Evolutionary conservation across 2,797 vertebrate genomes (phyloP).

Genomic region (Prionace glauca): DNA sequence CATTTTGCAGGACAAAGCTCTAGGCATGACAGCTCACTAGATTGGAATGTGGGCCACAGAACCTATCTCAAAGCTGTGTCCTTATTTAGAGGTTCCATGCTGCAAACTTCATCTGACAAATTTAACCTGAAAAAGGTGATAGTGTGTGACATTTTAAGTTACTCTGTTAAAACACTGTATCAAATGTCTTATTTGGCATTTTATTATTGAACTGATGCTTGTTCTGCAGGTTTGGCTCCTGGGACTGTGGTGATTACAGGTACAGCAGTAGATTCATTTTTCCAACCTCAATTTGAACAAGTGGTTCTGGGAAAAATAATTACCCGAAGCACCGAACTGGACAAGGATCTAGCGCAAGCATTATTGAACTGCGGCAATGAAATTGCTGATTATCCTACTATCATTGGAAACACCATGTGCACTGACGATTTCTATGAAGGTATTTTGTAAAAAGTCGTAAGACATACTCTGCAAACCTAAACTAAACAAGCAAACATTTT

Average conservation of each 20-base stretch:
- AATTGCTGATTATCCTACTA: slow-evolving; percentile 56
- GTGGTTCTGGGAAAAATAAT: slow-evolving; percentile 73
- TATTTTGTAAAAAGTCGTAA: slow-evolving; percentile 42
- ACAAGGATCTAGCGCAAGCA: slow-evolving; percentile 63
- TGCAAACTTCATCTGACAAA: neutral
- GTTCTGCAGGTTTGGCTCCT: slow-evolving; percentile 61
- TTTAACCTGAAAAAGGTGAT: neutral
- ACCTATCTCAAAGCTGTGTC: neutral
- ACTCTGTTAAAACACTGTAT: neutral
- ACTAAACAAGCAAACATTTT: neutral
- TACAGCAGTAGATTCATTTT: slow-evolving; percentile 70
- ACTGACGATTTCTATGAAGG: slow-evolving; percentile 85
- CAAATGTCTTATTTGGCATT: neutral
- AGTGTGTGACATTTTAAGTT: neutral
- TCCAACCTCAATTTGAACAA: slow-evolving; percentile 70
- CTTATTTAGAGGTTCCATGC: neutral
- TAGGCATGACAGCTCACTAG: neutral
- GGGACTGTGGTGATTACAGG: slow-evolving; percentile 76
- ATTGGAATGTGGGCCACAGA: neutral
- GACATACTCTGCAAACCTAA: neutral
- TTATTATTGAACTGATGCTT: neutral
- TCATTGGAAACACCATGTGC: slow-evolving; percentile 76
- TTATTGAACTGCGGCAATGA: slow-evolving; percentile 68
- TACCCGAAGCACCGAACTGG: slow-evolving; percentile 70
- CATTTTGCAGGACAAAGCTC: neutral